phyloP scores from a whole-genome alignment of 2,888 invertebrate species.

The Sycophila texana region DNA sequence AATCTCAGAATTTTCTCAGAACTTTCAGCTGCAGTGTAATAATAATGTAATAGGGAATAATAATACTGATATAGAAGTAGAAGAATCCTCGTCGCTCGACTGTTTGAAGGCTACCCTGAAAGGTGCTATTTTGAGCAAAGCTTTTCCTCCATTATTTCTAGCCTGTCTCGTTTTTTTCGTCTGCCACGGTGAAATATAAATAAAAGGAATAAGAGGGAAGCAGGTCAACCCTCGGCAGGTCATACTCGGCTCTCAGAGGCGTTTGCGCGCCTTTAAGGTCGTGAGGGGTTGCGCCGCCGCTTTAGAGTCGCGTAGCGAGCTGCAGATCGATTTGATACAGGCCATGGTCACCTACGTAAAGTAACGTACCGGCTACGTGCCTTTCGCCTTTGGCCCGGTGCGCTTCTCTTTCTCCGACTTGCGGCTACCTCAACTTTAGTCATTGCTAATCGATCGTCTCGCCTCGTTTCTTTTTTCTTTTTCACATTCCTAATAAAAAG shows the following conservation, averaged over 20 bases:
- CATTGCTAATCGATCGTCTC: neutral
- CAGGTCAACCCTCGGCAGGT: slow-evolving; percentile 38
- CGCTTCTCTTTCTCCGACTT: neutral
- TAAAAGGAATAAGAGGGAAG: slow-evolving; percentile 20
- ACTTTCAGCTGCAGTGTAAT: too few relatives aligned
- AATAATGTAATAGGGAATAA: too few relatives aligned
- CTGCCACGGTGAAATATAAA: too few relatives aligned
- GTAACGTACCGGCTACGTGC: neutral
- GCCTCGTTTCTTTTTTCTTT: slow-evolving; percentile 6
- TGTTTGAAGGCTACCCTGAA: too few relatives aligned
- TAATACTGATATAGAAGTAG: too few relatives aligned
- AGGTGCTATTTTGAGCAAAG: too few relatives aligned
- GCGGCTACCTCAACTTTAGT: neutral
- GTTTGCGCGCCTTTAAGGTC: slow-evolving; percentile 40
- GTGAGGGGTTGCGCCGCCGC: neutral
- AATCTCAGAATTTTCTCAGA: too few relatives aligned
- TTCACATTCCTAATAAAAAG: neutral
- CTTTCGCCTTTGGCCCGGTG: neutral
- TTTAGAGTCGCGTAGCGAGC: neutral
- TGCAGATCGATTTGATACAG: slow-evolving; percentile 57
- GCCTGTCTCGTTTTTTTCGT: too few relatives aligned
- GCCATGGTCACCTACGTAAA: slow-evolving; percentile 61
- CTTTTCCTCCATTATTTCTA: too few relatives aligned
- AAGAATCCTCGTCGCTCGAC: too few relatives aligned
- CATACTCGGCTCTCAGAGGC: slow-evolving; percentile 10